A percentile compares a stretch with the other conserved stretches of the same genome.
phyloP scores from a whole-genome alignment of 2,797 vertebrate species.

The Poecilia gillii region DNA sequence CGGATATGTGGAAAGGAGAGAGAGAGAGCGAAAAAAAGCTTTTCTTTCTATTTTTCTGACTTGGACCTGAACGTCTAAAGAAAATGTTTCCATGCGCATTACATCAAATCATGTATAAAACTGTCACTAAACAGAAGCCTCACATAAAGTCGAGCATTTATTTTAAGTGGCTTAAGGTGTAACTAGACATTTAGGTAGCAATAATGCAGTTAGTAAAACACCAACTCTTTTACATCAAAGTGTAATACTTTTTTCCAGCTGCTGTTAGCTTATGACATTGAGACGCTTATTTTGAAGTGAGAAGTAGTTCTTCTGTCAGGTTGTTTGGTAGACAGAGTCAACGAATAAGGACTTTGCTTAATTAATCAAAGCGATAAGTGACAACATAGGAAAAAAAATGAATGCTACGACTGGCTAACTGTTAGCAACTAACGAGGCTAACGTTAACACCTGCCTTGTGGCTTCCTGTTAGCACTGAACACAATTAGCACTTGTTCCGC shows the following conservation, averaged over 20 bases:
- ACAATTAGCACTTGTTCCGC: neutral
- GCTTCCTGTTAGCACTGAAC: neutral
- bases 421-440: neutral
- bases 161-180: neutral
- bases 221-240: neutral
- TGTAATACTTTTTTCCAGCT: neutral
- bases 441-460: neutral
- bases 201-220: conserved; percentile 12
- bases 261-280: neutral
- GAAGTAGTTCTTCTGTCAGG: neutral
- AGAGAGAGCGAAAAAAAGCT: conserved; percentile 50
- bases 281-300: neutral
- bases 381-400: neutral
- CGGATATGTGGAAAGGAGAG: conserved; percentile 66
- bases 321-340: neutral
- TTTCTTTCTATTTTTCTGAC: conserved; percentile 70
- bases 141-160: conserved; percentile 22
- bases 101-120: conserved; percentile 57
- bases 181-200: conserved; percentile 19
- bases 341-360: neutral
- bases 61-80: conserved; percentile 58
- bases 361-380: neutral
- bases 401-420: neutral
- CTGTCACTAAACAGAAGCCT: conserved; percentile 37
- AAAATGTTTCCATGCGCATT: conserved; percentile 52